Evolutionary conservation across 2,888 invertebrate species (phyloP).

Genomic region (Rhagonycha lutea): DNA sequence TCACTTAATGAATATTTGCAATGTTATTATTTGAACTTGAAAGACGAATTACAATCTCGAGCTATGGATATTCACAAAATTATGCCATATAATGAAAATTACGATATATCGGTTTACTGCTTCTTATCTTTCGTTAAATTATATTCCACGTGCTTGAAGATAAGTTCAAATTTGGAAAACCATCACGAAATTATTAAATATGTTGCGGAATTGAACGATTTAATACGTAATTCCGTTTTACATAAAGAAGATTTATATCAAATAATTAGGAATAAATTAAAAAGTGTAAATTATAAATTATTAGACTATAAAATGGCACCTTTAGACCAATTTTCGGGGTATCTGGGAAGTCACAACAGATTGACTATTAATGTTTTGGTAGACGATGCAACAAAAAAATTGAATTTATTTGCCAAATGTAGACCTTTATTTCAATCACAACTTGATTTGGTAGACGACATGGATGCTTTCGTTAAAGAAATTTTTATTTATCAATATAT

Average conservation of each 20-base stretch:
- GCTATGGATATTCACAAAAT: conserved; percentile 20
- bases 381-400: conserved; percentile 15
- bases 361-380: conserved; percentile 29
- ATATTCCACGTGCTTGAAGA: conserved; percentile 24
- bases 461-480: conserved; percentile 36
- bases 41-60: conserved; percentile 15
- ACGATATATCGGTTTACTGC: conserved; percentile 23
- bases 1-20: conserved; percentile 30
- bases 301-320: conserved; percentile 26
- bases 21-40: conserved; percentile 27
- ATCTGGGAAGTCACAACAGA: conserved; percentile 41
- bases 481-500: conserved; percentile 8
- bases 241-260: conserved; percentile 39
- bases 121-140: conserved; percentile 32
- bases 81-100: conserved; percentile 17
- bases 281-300: conserved; percentile 34
- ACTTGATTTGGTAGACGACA: conserved; percentile 12
- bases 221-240: conserved; percentile 18
- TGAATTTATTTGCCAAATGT: conserved; percentile 41
- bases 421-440: not conserved
- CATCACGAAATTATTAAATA: conserved; percentile 6
- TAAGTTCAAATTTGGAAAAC: not conserved
- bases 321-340: conserved; percentile 37
- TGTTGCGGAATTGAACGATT: conserved; percentile 17
- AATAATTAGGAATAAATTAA: conserved; percentile 34